Evolutionary conservation across 1,140 invertebrate genomes (phyloP), one percentile per base, ranked within the genome.

Genomic region (Cotesia glomerata): DNA sequence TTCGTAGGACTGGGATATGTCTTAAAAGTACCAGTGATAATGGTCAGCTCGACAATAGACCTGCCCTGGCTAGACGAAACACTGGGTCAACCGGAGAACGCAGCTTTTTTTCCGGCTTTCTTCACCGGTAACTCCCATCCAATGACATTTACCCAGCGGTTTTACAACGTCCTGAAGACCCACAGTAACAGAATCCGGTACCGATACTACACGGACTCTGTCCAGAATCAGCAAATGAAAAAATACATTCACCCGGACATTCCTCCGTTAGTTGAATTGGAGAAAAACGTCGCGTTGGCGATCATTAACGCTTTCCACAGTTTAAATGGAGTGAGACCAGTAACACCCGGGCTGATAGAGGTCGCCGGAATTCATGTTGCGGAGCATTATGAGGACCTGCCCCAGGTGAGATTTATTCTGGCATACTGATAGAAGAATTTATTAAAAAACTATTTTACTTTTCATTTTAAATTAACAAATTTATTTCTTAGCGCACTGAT

Each of bases 221-320:
- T 62, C 16, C 82, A 82, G 67, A 83, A 73, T 16, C 66, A 83
- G 36, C 77, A 83, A 14, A 80, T 90, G 26, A 85, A 85, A 63
- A 82, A 89, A 70, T 88, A 90, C 77, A 89, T 90, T 64, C 89
- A 90, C 0, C 74, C 86, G 49, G 85, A 90, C 71, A 78, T 91
- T 26, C 91, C 91, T 1, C 85, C 89, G 2, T 78, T 93, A 35
- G 84, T 87, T 64, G 88, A 90, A 69, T 80, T 93, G 39, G 88
- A 85, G 65, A 80, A 58, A 66, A 79, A 76, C 35, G 71, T 82
- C 11, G 82, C 83, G 13, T 62, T 89, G 26, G 77, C 82, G 26
- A 75, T 88, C 36, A 74, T 84, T 2, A 89, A 89, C 75, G 82
- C 80, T 11, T 85, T 86, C 78, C 81, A 80, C 34, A 83, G 80